These are phyloP conservation scores for Xenentodon cancila DNA, from an alignment of 2,797 vertebrate species.

Conservation along the genomic window DNA sequence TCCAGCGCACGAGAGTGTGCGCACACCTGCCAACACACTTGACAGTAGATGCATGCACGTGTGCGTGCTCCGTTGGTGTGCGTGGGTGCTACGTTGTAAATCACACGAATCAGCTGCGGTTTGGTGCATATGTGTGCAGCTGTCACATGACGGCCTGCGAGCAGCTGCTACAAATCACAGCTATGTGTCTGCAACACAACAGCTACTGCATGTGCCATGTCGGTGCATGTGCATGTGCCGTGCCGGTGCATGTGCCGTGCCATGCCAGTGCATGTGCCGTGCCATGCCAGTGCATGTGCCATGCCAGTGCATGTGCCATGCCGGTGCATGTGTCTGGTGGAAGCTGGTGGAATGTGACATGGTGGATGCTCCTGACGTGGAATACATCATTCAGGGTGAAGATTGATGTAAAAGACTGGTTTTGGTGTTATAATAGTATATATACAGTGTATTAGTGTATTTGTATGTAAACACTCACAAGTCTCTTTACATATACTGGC, in stretches of 20 bases:
- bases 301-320: background rate
- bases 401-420: no score
- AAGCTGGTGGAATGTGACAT: constrained; percentile 4
- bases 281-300: constrained; percentile 5
- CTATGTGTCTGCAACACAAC: constrained; percentile 41
- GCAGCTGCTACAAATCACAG: constrained; percentile 66
- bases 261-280: no score
- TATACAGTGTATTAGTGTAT: no score
- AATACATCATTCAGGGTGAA: no score
- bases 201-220: constrained; percentile 20
- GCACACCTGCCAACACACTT: constrained; percentile 27
- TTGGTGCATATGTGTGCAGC: constrained; percentile 35
- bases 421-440: no score
- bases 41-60: constrained; percentile 13
- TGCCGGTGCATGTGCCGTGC: background rate
- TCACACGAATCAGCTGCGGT: constrained; percentile 74
- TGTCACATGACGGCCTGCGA: constrained; percentile 63
- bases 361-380: no score
- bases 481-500: no score
- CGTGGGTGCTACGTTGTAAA: constrained; percentile 40
- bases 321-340: constrained; percentile 15
- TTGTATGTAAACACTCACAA: no score
- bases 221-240: no score
- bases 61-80: constrained; percentile 15
- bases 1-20: constrained; percentile 8